These are phyloP conservation scores for Globodera rostochiensis DNA, from an alignment of 1,140 invertebrate species.

Conservation along the genomic window DNA sequence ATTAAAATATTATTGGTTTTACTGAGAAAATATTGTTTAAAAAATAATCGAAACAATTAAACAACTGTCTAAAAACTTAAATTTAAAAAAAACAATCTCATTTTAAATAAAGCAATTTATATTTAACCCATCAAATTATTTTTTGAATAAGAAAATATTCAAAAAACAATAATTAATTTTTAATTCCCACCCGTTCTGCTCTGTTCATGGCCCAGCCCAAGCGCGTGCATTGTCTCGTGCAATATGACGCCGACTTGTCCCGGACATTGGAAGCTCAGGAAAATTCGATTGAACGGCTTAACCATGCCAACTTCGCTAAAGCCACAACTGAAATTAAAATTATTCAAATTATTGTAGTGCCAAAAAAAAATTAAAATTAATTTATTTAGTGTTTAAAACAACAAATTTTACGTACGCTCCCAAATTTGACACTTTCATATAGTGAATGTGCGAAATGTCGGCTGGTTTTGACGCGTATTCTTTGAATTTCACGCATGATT, in stretches of 20 bases:
- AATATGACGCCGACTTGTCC: not conserved
- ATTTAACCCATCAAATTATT: no score
- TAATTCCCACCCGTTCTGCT: not conserved
- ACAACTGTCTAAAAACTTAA: no score
- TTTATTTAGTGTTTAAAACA: not conserved
- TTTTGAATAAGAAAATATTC: no score
- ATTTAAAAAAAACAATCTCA: no score
- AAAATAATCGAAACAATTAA: no score
- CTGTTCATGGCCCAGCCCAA: conserved; percentile 13
- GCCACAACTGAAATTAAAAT: conserved; percentile 1
- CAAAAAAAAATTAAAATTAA: not conserved
- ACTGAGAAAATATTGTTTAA: no score
- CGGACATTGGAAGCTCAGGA: not conserved
- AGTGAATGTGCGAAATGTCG: not conserved
- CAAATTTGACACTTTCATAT: not conserved
- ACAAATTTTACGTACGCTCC: not conserved
- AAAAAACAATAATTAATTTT: no score
- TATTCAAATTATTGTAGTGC: not conserved
- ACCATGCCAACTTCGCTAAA: not conserved
- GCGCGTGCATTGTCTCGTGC: conserved; percentile 15
- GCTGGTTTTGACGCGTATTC: not conserved
- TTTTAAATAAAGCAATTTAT: no score
- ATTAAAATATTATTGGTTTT: no score
- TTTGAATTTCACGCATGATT: not conserved
- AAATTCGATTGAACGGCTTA: not conserved